Evolutionary conservation across 2,888 invertebrate species (phyloP).

Genomic region (Leptopterna dolabrata): DNA sequence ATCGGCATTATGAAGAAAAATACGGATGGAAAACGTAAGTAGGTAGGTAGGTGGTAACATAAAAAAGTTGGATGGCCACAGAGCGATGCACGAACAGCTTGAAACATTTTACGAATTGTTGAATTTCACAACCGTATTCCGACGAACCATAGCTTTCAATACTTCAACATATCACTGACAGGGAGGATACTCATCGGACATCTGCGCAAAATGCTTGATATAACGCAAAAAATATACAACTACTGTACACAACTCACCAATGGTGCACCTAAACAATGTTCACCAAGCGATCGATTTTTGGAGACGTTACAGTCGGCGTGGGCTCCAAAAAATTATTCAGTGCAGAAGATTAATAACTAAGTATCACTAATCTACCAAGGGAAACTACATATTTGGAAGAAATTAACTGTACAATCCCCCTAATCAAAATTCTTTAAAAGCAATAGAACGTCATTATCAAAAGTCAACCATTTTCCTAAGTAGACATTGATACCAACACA

Average conservation of each 20-base stretch:
- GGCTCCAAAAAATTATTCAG: not conserved
- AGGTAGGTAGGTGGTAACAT: too few species aligned
- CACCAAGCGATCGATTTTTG: constrained; percentile 1
- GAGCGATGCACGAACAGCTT: not conserved
- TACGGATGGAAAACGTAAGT: not conserved
- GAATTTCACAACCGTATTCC: not conserved
- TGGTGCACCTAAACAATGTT: constrained; percentile 18
- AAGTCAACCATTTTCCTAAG: constrained; percentile 58
- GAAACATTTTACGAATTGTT: not conserved
- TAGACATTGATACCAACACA: not conserved
- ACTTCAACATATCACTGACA: not conserved
- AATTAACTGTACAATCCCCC: constrained; percentile 39
- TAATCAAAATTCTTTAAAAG: constrained; percentile 46
- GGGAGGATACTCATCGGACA: not conserved
- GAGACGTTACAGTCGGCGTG: not conserved
- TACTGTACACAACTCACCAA: not conserved
- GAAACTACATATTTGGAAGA: constrained; percentile 45
- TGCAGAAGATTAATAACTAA: constrained; percentile 30
- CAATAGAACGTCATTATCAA: constrained; percentile 57
- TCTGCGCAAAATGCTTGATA: not conserved
- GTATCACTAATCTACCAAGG: constrained; percentile 17
- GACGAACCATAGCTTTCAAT: not conserved
- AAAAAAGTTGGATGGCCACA: not conserved
- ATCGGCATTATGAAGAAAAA: too few species aligned
- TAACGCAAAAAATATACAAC: not conserved